A percentile compares a stretch with the other conserved stretches of the same genome.
Conservation (phyloP, 2,797 vertebrate species). For the Apogon hyalosoma region DNA sequence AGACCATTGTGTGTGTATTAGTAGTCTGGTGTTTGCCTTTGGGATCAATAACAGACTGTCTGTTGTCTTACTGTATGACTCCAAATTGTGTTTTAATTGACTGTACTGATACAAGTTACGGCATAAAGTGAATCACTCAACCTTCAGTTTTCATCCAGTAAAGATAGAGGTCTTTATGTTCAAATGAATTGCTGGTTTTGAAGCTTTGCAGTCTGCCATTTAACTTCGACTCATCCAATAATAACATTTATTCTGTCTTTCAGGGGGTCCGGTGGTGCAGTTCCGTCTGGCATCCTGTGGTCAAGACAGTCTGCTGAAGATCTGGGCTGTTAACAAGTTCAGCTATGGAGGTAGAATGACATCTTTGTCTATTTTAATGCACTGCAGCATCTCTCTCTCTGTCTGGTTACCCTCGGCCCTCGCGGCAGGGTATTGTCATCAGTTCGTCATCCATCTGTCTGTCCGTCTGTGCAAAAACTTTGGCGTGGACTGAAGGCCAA, state of each 20-base stretch:
- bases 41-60: no score
- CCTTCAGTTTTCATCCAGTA: no score
- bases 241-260: conserved; percentile 9
- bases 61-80: no score
- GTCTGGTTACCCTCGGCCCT: background rate
- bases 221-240: background rate
- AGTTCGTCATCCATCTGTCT: no score
- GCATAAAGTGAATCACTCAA: no score
- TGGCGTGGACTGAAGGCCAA: no score
- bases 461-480: no score
- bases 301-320: conserved; percentile 91
- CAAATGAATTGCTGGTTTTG: background rate
- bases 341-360: conserved; percentile 80
- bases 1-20: no score
- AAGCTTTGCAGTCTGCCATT: background rate
- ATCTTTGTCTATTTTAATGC: background rate
- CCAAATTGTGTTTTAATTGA: no score
- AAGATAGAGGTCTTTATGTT: background rate
- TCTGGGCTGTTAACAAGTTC: conserved; percentile 87
- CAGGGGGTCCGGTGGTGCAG: conserved; percentile 72
- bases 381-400: background rate
- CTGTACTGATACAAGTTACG: no score
- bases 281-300: conserved; percentile 92
- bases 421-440: no score
- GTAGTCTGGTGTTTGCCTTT: no score